These are phyloP conservation scores for Chaetodon trifasciatus DNA, from an alignment of 2,797 vertebrate genomes.

Conservation along the genomic window DNA sequence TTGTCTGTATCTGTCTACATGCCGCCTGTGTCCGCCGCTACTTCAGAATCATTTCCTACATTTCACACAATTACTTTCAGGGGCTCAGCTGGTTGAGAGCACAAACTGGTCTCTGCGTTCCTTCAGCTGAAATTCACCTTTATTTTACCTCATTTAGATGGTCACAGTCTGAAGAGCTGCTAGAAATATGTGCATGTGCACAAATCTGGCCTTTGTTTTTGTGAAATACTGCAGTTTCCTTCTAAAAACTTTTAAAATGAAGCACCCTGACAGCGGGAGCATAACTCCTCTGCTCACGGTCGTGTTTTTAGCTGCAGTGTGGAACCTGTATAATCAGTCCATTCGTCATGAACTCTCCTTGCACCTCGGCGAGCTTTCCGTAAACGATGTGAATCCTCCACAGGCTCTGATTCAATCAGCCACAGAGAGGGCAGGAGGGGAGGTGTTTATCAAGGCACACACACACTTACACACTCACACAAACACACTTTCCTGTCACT, in stretches of 20 bases:
- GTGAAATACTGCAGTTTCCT: no score
- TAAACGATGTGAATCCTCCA: not conserved
- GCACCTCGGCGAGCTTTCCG: not conserved
- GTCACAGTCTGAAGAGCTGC: no score
- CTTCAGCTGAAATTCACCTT: no score
- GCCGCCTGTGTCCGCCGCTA: no score
- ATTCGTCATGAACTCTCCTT: conserved; percentile 20
- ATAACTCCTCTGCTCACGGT: not conserved
- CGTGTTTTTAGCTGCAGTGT: not conserved
- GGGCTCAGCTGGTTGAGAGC: no score
- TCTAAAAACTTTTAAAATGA: no score
- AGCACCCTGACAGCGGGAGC: not conserved
- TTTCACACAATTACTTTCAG: not conserved
- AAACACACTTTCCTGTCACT: not conserved
- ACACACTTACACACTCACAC: not conserved
- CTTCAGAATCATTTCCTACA: not conserved
- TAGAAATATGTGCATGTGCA: no score
- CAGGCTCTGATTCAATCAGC: conserved; percentile 17
- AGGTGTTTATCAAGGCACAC: not conserved
- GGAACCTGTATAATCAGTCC: not conserved
- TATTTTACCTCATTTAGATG: no score
- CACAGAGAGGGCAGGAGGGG: not conserved
- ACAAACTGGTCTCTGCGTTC: no score
- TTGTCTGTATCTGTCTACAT: not conserved
- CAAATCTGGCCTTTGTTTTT: not conserved